Percentiles rank a stretch among this genome's conserved stretches.
Conservation (phyloP, 2,797 vertebrate species). For the Tenualosa ilisha region DNA sequence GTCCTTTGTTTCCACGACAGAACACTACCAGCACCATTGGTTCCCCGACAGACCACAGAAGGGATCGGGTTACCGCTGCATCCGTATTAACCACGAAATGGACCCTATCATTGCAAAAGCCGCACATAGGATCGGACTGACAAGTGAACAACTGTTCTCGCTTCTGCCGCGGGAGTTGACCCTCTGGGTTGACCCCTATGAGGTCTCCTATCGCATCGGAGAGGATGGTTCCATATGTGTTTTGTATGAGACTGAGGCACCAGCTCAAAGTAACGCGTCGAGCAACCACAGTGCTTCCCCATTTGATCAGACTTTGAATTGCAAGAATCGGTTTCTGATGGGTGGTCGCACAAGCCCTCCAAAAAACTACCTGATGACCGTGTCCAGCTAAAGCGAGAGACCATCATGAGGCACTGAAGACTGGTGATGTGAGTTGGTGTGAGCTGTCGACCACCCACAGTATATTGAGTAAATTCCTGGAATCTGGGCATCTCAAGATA, state of each 20-base stretch:
- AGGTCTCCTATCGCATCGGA: constrained; percentile 85
- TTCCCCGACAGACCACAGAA: constrained; percentile 83
- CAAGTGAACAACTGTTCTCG: constrained; percentile 70
- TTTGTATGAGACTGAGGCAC: constrained; percentile 71
- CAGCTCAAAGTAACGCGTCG: constrained; percentile 7
- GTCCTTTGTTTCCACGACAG: constrained; percentile 55
- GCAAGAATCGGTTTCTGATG: constrained; percentile 79
- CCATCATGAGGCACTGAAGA: neutral
- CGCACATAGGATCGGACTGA: constrained; percentile 76
- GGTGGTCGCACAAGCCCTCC: constrained; percentile 71
- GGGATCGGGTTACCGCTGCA: constrained; percentile 86
- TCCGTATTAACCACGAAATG: constrained; percentile 85
- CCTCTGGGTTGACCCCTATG: constrained; percentile 85
- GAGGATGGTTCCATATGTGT: constrained; percentile 87
- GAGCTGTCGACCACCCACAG: constrained; percentile 31
- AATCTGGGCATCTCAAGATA: constrained; percentile 33
- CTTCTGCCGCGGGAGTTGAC: constrained; percentile 83
- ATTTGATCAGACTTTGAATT: constrained; percentile 70
- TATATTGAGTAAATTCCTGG: constrained; percentile 28
- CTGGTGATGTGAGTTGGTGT: neutral
- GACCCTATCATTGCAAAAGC: constrained; percentile 82
- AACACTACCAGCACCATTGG: constrained; percentile 85
- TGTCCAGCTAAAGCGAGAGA: constrained; percentile 72
- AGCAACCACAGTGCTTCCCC: constrained; percentile 48
- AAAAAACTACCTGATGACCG: constrained; percentile 82